A percentile compares a stretch with the other conserved stretches of the same genome.
These are phyloP conservation scores for Tuta absoluta DNA, from an alignment of 2,888 invertebrate species.

Conservation along the genomic window DNA sequence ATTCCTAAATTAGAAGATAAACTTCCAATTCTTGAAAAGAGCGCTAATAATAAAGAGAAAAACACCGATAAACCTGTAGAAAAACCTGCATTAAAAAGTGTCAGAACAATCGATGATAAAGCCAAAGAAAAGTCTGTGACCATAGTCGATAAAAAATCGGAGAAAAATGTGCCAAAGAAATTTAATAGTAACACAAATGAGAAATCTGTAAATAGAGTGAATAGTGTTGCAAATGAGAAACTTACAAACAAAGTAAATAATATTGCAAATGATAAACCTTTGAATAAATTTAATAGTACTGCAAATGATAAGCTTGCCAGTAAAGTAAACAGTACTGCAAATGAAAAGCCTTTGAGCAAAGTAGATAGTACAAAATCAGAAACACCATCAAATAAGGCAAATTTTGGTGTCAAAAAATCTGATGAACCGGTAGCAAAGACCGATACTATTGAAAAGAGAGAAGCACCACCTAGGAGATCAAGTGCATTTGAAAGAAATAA, in stretches of 20 bases:
- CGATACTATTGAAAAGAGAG: background rate
- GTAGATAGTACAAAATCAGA: constrained; percentile 6
- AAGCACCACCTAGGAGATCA: constrained; percentile 1
- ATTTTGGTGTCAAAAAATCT: constrained; percentile 1
- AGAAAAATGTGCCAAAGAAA: constrained; percentile 45
- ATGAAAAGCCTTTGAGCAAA: too few species aligned
- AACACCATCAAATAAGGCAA: background rate
- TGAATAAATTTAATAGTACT: background rate
- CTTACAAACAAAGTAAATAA: constrained; percentile 14
- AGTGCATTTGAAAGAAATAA: constrained; percentile 8
- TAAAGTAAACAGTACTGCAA: background rate
- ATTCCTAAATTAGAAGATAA: constrained; percentile 51
- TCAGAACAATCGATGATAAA: constrained; percentile 72
- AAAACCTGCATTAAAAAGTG: constrained; percentile 62
- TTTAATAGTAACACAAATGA: constrained; percentile 33
- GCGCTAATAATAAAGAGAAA: constrained; percentile 34
- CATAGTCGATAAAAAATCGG: constrained; percentile 65
- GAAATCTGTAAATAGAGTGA: constrained; percentile 14
- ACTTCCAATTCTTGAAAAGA: constrained; percentile 23
- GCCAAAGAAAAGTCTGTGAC: constrained; percentile 71
- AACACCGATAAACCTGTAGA: constrained; percentile 44
- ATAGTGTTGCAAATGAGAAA: constrained; percentile 22
- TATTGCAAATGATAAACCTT: constrained; percentile 10
- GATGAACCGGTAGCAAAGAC: background rate
- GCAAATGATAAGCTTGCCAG: too few species aligned